Evolutionary conservation across 2,797 vertebrate species (phyloP), one percentile per base, ranked within the genome.

Genomic region (Acestrorhynchus altus): DNA sequence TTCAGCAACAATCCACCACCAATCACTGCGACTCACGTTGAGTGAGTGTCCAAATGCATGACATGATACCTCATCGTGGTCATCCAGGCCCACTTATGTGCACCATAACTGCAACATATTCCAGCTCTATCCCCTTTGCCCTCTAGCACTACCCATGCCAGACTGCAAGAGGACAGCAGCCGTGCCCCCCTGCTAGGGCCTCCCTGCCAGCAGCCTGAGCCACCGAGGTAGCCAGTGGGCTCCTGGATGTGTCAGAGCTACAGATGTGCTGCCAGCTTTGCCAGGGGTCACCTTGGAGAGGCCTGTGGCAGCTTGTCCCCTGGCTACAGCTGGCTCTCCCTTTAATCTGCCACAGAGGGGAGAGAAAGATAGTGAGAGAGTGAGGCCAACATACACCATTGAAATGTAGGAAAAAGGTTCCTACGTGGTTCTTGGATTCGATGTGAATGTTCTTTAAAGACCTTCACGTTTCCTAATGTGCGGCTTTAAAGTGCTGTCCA

Each of bases 241-340:
- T 83, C 69, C 84, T 74, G 83, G 78, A 84, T 77, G 72, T 72
- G 76, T 85, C 83, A 79, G 78, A 83, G 83, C 86, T 87, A 86
- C 87, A 88, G 86, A 88, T 89, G 87, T 87, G 86, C 74, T 82
- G 87, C 84, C 87, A 87, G 89, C 83, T 88, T 89, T 87, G 84
- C 83, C 84, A 86, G 81, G 79, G 89, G 89, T 90, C 87, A 89
- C 89, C 89, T 89, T 89, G 88, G 82, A 83, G 71, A 79, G 84
- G 83, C 81, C 84, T 46, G 52, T 83, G 85, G 83, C 87, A 84
- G 83, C 81, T 74, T 84, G 85, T 83, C 81, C 83, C 79, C 73
- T 74, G 68, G 80, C 80, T 86, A 75, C 87, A 86, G 84, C 86
- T 90, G 87, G 86, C 86, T 82, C 75, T 72, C 65, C 31, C 67